Conservation (phyloP, 2,888 invertebrate species). For the Mechanitis messenoides region DNA sequence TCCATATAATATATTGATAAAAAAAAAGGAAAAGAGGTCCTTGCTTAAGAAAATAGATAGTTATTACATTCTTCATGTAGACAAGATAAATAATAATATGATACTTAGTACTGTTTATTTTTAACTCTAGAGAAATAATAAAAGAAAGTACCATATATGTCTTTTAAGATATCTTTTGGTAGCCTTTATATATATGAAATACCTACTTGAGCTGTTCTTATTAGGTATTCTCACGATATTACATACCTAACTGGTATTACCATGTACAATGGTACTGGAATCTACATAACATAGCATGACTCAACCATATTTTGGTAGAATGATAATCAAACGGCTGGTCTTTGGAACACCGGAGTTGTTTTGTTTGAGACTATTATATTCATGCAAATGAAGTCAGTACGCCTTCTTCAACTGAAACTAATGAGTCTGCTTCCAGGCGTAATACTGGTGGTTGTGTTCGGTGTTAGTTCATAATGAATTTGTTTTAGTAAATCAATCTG, state of each 20-base stretch:
- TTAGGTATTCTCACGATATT: slow-evolving; percentile 17
- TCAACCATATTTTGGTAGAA: slow-evolving; percentile 29
- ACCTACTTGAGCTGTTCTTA: slow-evolving; percentile 6
- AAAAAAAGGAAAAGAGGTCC: too few relatives aligned
- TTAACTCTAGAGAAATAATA: too few relatives aligned
- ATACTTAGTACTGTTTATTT: too few relatives aligned
- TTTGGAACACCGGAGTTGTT: slow-evolving; percentile 63
- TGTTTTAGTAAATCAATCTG: too few relatives aligned
- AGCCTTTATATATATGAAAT: too few relatives aligned
- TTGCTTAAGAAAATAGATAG: too few relatives aligned
- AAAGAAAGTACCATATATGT: too few relatives aligned
- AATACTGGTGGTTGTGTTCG: slow-evolving; percentile 27
- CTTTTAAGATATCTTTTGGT: too few relatives aligned
- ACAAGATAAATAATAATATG: too few relatives aligned
- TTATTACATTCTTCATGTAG: too few relatives aligned
- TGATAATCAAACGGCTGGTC: slow-evolving; percentile 33
- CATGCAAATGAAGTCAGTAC: slow-evolving; percentile 58
- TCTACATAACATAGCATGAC: slow-evolving; percentile 17
- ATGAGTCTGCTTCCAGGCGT: slow-evolving; percentile 26
- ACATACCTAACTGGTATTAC: slow-evolving; percentile 10
- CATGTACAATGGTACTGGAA: slow-evolving; percentile 19
- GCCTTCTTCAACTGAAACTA: slow-evolving; percentile 33
- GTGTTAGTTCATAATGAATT: neutral
- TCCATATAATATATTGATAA: too few relatives aligned
- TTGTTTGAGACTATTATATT: slow-evolving; percentile 51